Conservation (phyloP, 2,797 vertebrate genomes). For the Nyctibius grandis region DNA sequence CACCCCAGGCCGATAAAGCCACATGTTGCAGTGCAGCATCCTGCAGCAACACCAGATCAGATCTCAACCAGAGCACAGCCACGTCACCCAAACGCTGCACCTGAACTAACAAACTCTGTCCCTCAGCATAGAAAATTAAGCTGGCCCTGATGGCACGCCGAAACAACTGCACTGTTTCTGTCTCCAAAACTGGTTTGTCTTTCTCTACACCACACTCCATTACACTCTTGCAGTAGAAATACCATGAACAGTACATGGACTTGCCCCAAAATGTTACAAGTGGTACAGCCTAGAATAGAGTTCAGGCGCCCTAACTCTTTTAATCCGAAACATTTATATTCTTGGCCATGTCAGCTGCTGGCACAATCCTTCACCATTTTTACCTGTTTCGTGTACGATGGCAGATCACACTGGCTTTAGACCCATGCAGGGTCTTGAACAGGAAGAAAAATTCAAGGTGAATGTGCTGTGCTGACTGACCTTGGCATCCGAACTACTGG, state of each 20-base stretch:
- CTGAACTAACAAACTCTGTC: conserved; percentile 1
- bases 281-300: neutral
- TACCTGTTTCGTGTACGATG: neutral
- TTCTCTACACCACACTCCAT: neutral
- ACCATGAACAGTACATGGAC: neutral
- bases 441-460: neutral
- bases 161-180: neutral
- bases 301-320: neutral
- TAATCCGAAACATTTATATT: neutral
- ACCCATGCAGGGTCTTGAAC: neutral
- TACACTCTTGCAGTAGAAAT: neutral
- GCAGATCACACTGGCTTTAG: neutral
- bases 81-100: neutral
- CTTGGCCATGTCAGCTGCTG: neutral
- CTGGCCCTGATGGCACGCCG: neutral
- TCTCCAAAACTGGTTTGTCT: neutral
- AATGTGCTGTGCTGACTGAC: neutral
- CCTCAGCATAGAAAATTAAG: neutral
- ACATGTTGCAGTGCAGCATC: neutral
- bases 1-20: neutral
- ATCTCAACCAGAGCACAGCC: neutral
- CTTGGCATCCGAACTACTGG: neutral
- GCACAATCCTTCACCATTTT: neutral
- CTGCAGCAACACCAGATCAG: neutral
- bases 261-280: neutral